Conservation (phyloP, 2,113 vertebrate species). For the Pseudopipra pipra region DNA sequence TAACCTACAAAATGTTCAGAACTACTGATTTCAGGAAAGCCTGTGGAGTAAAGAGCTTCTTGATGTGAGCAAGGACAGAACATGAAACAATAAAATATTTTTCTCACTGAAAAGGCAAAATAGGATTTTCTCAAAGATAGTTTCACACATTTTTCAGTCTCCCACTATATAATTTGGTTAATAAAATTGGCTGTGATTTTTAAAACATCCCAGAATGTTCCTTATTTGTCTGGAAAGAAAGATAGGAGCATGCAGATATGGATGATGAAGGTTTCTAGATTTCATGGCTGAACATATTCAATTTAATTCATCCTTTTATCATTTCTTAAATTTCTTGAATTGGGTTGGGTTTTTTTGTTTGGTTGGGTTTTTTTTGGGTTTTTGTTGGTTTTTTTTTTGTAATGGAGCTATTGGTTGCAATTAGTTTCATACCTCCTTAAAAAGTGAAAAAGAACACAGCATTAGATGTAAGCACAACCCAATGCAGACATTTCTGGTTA, state of each 20-base stretch:
- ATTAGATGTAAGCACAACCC: neutral
- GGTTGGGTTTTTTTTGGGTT: neutral
- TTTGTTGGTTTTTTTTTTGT: neutral
- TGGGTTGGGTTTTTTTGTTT: neutral
- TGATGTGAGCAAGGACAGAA: neutral
- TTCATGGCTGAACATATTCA: neutral
- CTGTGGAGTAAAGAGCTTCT: neutral
- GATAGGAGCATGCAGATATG: neutral
- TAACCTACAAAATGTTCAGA: neutral
- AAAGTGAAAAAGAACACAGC: neutral
- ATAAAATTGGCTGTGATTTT: neutral
- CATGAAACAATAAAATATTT: neutral
- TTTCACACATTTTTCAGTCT: neutral
- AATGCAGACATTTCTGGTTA: neutral
- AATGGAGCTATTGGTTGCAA: neutral
- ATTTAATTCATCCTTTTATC: neutral
- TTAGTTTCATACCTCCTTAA: neutral
- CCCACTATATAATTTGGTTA: neutral
- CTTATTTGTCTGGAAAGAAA: neutral
- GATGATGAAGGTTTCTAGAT: neutral
- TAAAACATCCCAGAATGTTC: neutral
- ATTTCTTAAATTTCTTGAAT: neutral
- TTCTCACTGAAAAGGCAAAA: neutral
- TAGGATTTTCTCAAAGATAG: neutral
- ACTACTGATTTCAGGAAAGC: neutral